phyloP scores from a whole-genome alignment of 2,797 vertebrate species.

The Sciurus carolinensis region DNA sequence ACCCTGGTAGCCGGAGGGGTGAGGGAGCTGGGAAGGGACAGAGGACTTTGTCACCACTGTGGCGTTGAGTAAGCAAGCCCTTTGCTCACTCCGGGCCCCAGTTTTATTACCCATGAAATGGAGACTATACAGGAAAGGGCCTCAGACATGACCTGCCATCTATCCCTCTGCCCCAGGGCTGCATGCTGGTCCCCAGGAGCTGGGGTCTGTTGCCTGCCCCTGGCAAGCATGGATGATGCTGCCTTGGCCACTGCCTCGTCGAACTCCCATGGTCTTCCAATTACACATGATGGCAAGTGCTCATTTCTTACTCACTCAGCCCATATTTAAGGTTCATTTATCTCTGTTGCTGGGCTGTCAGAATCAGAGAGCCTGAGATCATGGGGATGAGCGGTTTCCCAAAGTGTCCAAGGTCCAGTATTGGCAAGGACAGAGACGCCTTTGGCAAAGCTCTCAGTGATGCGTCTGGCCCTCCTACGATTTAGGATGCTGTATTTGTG shows the following conservation, averaged over 20 bases:
- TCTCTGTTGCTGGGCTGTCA: conserved; percentile 59
- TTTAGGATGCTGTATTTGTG: neutral
- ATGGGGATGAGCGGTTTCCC: conserved; percentile 14
- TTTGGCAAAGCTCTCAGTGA: conserved; percentile 42
- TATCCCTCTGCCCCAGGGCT: too few relatives aligned
- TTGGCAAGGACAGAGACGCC: neutral
- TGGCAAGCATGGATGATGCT: neutral
- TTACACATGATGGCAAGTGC: neutral
- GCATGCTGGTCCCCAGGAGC: neutral
- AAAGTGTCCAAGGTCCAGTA: neutral
- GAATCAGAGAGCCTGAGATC: conserved; percentile 13
- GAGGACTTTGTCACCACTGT: neutral
- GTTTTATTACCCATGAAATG: neutral
- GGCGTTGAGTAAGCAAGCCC: neutral
- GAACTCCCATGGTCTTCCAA: neutral
- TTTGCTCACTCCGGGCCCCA: neutral
- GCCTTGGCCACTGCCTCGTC: neutral
- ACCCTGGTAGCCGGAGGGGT: neutral
- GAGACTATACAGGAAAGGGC: neutral
- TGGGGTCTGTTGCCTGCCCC: neutral
- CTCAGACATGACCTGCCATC: neutral
- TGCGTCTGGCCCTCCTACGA: neutral
- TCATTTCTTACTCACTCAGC: neutral
- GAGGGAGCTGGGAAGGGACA: neutral
- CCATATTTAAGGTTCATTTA: conserved; percentile 60